A percentile compares a stretch with the other conserved stretches of the same genome.
Conservation (phyloP, 2,113 vertebrate genomes). For the Petrocephalus zakoni region DNA sequence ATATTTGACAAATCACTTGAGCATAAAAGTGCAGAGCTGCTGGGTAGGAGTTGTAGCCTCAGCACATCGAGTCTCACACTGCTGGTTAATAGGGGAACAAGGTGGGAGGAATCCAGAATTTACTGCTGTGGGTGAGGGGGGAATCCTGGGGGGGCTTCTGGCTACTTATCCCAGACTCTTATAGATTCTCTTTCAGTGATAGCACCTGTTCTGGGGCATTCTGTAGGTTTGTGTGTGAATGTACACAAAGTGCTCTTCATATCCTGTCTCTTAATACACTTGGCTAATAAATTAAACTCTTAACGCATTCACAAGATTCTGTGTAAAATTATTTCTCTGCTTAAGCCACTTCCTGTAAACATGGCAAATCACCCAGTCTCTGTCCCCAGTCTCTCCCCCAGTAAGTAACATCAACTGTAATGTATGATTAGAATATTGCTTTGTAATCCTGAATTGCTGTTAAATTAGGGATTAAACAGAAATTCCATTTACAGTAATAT, state of each 20-base stretch:
- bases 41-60: background rate
- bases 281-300: conserved; percentile 20
- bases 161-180: background rate
- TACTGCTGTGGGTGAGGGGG: background rate
- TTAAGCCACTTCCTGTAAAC: background rate
- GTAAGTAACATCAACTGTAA: background rate
- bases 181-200: background rate
- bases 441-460: background rate
- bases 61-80: background rate
- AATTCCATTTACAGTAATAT: background rate
- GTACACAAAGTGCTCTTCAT: background rate
- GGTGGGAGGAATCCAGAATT: background rate
- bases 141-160: background rate
- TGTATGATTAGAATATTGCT: background rate
- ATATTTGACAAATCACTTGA: background rate
- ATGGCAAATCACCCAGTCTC: background rate
- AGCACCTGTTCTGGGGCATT: background rate
- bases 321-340: conserved; percentile 7
- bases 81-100: background rate
- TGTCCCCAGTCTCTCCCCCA: background rate
- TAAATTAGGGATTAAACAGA: background rate
- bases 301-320: conserved; percentile 7
- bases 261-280: conserved; percentile 2
- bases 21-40: background rate
- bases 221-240: background rate